Percentiles rank a stretch among this genome's conserved stretches.
Evolutionary conservation across 1,140 invertebrate genomes (phyloP).

Genomic region (Drosophila lowei): DNA sequence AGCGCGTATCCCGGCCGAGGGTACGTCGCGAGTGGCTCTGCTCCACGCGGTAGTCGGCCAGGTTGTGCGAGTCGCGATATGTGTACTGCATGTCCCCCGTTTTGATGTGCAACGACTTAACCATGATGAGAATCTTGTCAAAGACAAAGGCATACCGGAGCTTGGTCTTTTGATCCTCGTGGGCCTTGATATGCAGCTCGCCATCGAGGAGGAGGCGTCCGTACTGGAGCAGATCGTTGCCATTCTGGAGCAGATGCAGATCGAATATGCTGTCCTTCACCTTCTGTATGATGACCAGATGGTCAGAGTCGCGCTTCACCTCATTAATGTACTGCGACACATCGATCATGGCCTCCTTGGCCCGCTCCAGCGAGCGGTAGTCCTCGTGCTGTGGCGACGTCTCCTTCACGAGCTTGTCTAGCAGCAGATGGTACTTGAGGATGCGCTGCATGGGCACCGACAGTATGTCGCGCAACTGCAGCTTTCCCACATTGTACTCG

Average conservation of each 20-base stretch:
- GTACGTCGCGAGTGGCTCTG: conserved; percentile 87
- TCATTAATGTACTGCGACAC: conserved; percentile 99
- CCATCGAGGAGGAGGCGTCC: conserved; percentile 95
- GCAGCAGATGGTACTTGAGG: conserved; percentile 97
- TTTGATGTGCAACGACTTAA: conserved; percentile 92
- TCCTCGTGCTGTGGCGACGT: conserved; percentile 94
- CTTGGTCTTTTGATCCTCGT: conserved; percentile 93
- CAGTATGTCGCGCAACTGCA: conserved; percentile 96
- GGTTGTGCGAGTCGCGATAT: conserved; percentile 92
- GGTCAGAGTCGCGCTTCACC: conserved; percentile 98
- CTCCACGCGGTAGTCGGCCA: conserved; percentile 94
- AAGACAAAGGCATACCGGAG: conserved; percentile 97
- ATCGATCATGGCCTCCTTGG: conserved; percentile 98
- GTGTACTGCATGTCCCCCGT: conserved; percentile 93
- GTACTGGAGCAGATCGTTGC: conserved; percentile 92
- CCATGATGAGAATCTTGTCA: conserved; percentile 97
- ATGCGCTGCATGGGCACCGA: conserved; percentile 99
- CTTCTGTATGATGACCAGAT: conserved; percentile 94
- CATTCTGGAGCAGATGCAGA: conserved; percentile 89
- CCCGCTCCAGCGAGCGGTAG: conserved; percentile 90
- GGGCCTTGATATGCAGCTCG: conserved; percentile 95
- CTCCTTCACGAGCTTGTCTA: conserved; percentile 96
- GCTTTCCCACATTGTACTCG: conserved; percentile 96
- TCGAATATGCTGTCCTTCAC: conserved; percentile 93
- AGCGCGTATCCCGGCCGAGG: conserved; percentile 88